A percentile compares a stretch with the other conserved stretches of the same genome.
Conservation (phyloP, 2,888 invertebrate species). For the Harpalus rufipes region DNA sequence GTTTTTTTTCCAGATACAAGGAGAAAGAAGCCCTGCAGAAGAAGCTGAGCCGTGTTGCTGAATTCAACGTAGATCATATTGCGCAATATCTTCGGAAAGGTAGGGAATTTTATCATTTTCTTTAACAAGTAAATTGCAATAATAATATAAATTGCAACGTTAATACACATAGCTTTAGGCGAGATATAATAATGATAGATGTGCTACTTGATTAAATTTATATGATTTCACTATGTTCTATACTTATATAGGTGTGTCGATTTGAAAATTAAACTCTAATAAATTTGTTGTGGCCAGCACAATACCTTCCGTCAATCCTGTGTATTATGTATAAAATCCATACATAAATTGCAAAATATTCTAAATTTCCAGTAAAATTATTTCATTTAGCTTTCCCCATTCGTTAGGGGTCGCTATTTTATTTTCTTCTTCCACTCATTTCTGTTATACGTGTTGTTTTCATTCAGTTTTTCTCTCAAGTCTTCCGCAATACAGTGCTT, state of each 20-base stretch:
- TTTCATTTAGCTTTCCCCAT: too few relatives aligned
- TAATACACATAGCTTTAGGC: background rate
- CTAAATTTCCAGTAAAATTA: too few relatives aligned
- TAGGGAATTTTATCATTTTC: constrained; percentile 5
- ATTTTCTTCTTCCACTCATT: too few relatives aligned
- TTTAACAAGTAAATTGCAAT: background rate
- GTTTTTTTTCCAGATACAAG: constrained; percentile 76
- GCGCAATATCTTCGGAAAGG: background rate
- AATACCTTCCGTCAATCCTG: background rate
- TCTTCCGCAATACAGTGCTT: too few relatives aligned
- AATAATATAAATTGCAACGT: background rate
- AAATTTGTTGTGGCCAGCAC: too few relatives aligned
- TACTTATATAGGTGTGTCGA: background rate
- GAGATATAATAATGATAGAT: background rate
- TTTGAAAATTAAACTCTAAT: background rate
- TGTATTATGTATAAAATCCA: too few relatives aligned
- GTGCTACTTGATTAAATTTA: background rate
- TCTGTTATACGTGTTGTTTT: too few relatives aligned
- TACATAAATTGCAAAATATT: too few relatives aligned
- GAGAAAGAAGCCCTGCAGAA: constrained; percentile 78
- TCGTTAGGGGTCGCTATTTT: too few relatives aligned
- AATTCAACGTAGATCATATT: constrained; percentile 69
- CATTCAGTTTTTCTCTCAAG: too few relatives aligned
- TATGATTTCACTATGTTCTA: background rate
- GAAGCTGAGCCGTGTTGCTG: constrained; percentile 76